A percentile compares a stretch with the other conserved stretches of the same genome.
Conservation (phyloP, 2,797 vertebrate genomes). For the Falco berigora region DNA sequence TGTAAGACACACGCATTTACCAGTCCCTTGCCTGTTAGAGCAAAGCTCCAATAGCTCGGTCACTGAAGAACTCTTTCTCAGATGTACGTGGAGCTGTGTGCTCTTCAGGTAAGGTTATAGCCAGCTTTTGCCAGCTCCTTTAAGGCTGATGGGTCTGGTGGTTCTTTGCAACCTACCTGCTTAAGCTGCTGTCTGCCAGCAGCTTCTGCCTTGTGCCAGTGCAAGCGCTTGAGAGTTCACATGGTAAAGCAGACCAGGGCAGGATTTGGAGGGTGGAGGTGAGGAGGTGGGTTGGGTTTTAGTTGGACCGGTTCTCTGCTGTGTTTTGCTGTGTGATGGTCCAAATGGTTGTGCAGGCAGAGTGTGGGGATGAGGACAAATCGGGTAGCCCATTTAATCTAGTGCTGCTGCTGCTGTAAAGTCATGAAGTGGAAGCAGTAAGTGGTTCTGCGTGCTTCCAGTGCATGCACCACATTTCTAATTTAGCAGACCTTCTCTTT, state of each 20-base stretch:
- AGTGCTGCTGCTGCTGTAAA: neutral
- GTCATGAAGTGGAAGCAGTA: neutral
- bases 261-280: neutral
- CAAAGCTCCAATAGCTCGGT: neutral
- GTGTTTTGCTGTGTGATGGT: neutral
- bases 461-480: rapidly evolving
- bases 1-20: neutral
- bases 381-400: neutral
- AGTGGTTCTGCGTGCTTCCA: neutral
- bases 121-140: neutral
- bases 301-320: neutral
- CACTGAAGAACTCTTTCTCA: neutral
- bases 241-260: neutral
- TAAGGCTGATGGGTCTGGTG: neutral
- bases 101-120: neutral
- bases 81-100: neutral
- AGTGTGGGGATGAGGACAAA: neutral
- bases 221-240: neutral
- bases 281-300: neutral
- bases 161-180: neutral
- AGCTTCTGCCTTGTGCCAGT: neutral
- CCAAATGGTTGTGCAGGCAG: neutral
- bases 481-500: neutral
- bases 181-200: neutral
- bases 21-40: neutral